Evolutionary conservation across 1,140 invertebrate species (phyloP).

Genomic region (Popillia japonica): DNA sequence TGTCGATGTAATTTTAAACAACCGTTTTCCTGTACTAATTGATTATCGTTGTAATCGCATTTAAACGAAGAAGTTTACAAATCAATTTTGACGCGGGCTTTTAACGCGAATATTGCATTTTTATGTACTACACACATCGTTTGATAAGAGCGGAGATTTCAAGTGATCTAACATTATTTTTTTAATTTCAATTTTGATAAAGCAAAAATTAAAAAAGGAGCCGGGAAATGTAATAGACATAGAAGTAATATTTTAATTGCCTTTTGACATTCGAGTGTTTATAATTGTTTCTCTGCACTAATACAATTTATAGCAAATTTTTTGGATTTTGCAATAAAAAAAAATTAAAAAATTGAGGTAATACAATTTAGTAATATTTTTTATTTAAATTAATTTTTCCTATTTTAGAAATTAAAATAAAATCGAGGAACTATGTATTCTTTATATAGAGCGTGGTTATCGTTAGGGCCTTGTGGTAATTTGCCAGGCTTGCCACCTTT

Average conservation of each 20-base stretch:
- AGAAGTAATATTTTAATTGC: neutral
- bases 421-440: conserved; percentile 65
- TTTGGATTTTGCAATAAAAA: no score
- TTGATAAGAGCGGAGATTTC: neutral
- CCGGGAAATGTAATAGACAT: neutral
- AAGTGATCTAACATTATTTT: conserved; percentile 16
- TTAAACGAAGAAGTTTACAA: neutral
- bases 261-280: neutral
- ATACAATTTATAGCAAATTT: no score
- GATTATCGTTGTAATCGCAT: neutral
- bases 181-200: conserved; percentile 29
- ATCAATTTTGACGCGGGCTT: neutral
- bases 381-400: neutral
- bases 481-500: conserved; percentile 41
- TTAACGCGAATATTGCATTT: conserved; percentile 16
- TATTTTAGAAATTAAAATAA: conserved; percentile 22
- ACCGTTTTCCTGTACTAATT: neutral
- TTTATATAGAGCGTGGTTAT: conserved; percentile 72
- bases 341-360: conserved; percentile 2
- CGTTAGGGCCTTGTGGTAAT: conserved; percentile 52
- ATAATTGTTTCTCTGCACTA: neutral
- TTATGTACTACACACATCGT: neutral
- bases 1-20: neutral
- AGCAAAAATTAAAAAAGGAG: neutral
- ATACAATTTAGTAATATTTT: conserved; percentile 14